Base-by-base conservation (phyloP, 2,113 vertebrate species). In the Lepisosteus osseus region DNA sequence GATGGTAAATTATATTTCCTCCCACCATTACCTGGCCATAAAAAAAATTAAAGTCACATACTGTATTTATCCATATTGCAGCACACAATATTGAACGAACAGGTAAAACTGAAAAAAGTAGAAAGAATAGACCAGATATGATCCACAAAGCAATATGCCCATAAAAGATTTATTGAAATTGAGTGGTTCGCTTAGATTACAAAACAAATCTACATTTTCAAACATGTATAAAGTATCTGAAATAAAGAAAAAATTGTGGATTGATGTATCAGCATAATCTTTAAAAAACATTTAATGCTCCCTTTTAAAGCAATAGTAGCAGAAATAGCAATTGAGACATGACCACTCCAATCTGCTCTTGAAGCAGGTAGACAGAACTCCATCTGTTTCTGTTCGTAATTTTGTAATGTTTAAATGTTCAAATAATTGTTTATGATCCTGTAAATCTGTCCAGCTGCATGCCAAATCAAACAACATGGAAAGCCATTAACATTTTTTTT, bases 1-100 rank as follows among this genome's bases (percentile, higher is more conserved):
- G 89, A 87, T 6, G 84, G 86, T 62, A 91, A 82, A 55, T 77
- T 84, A 74, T 78, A 91, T 69, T 87, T 94, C 87, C 87, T 93
- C 75, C 82, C 79, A 70, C 85, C 71, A 74, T 78, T 86, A 72
- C 90, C 95, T 98, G 86, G 40, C 83, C 86, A 42, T 0, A 61
- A 80, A 65, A 78, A 78, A 51, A 51, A 51, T 6, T 6, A 51
- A 51, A 51, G 9, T 51, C 47, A 29, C 29, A 29, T 29, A 29
- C 29, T 29, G 29, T 29, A 29, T 51, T 51, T 51, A 51, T 9
- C 8, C 12, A 29, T 29, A 29, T 29, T 29, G 29, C 29, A 29
- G 29, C 29, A 29, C 29, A 29, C 29, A 29, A 29, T 29, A 29
- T 29, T 29, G 29, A 29, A 29, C 2, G 29, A 29, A 29, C 29